A percentile compares a stretch with the other conserved stretches of the same genome.
phyloP scores from a whole-genome alignment of 2,797 vertebrate species.

The Thunnus albacares region DNA sequence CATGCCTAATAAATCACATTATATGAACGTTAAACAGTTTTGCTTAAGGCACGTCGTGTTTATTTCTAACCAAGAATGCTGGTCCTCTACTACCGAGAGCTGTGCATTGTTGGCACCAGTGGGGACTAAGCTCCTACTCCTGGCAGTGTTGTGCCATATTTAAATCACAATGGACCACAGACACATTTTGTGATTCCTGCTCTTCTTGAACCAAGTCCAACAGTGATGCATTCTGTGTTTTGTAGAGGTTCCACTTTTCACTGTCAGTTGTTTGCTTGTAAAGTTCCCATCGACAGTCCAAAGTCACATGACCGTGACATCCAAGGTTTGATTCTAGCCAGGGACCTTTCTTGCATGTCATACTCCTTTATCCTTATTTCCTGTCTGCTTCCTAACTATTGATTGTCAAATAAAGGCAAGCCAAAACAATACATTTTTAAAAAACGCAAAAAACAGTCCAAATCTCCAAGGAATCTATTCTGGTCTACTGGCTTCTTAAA shows the following conservation, averaged over 20 bases:
- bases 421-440: no score
- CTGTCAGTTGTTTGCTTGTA: neutral
- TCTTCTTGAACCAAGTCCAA: slow-evolving; percentile 9
- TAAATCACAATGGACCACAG: slow-evolving; percentile 1
- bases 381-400: no score
- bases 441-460: neutral
- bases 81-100: neutral
- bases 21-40: neutral
- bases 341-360: no score
- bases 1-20: slow-evolving; percentile 7
- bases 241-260: neutral
- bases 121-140: neutral
- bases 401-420: no score
- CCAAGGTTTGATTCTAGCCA: no score
- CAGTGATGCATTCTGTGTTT: neutral
- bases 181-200: neutral
- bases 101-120: neutral
- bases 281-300: no score
- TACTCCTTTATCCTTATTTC: no score
- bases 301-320: no score
- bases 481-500: neutral
- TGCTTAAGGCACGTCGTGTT: neutral
- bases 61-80: neutral
- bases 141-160: neutral
- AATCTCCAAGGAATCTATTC: neutral